Evolutionary conservation across 2,888 invertebrate genomes (phyloP), one percentile per base, ranked within the genome.

Genomic region (Scaptomyza polygonia): DNA sequence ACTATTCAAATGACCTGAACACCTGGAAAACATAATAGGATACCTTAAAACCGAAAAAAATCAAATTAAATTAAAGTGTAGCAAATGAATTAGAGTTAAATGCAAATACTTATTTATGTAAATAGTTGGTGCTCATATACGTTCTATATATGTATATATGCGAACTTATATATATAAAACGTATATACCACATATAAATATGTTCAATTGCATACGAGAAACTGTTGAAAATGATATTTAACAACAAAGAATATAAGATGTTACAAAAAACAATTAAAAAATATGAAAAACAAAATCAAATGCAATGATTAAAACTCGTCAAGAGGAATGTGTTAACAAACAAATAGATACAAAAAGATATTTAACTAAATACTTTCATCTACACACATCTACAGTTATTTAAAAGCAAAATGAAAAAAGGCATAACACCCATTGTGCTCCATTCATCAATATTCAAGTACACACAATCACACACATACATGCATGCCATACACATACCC

Each of bases 241-340:
- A 45, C 34, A 68, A 53, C 48, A 42, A 34, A n/a, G 57, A 59
- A 51, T n/a, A 53, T 54, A 39, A 70, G 64, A 32, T 66, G 70
- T 74, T 73, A 51, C 58, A 52, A 64, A 52, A 45, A 49, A 62
- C 59, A 27, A 44, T 27, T 1, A 53, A 67, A 67, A 36, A 64
- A 49, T 16, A 12, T n/a, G 48, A 48, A 52, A 42, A 56, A 67
- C 68, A 67, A 63, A 71, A 74, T 70, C 49, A 80, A 77, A 83
- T 77, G 72, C 79, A 82, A 75, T 78, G 75, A 79, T 76, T 77
- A 72, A 73, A 86, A 86, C 89, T 88, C 89, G 89, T 89, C 89
- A 89, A 88, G 88, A 87, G 88, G 79, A 88, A 88, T 88, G 89
- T 88, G 89, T 89, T 89, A 88, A 84, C 75, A 84, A 78, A 73